A percentile compares a stretch with the other conserved stretches of the same genome.
Conservation (phyloP, 2,113 vertebrate genomes). For the Pandion haliaetus region DNA sequence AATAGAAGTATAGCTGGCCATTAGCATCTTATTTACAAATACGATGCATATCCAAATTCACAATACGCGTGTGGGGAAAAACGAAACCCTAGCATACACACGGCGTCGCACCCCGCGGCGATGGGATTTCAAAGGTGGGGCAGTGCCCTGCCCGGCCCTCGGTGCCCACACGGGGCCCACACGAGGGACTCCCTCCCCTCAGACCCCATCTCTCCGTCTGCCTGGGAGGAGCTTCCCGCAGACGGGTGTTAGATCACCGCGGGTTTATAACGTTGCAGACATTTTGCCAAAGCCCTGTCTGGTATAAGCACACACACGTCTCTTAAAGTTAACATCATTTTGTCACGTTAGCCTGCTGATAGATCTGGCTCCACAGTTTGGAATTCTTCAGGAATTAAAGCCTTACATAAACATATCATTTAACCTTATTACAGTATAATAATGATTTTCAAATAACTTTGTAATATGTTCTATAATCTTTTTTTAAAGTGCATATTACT, state of each 20-base stretch:
- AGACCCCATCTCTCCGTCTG: background rate
- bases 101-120: rapidly evolving
- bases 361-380: background rate
- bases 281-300: background rate
- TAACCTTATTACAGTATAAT: slow-evolving; percentile 20
- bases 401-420: slow-evolving; percentile 23
- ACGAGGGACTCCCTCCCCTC: background rate
- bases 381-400: slow-evolving; percentile 36
- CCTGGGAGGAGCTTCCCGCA: background rate
- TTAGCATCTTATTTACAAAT: background rate
- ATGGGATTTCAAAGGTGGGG: rapidly evolving
- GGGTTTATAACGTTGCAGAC: background rate
- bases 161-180: too few species aligned
- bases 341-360: background rate
- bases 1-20: rapidly evolving
- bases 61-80: rapidly evolving
- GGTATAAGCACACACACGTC: background rate
- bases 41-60: rapidly evolving
- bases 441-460: slow-evolving; percentile 64
- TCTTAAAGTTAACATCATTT: background rate
- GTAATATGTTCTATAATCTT: slow-evolving; percentile 44
- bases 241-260: background rate
- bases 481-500: slow-evolving; percentile 48
- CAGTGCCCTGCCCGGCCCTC: background rate
- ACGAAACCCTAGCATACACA: rapidly evolving